Base-by-base conservation (phyloP, 2,113 vertebrate species). In the Ptilorrhoa leucosticta region DNA sequence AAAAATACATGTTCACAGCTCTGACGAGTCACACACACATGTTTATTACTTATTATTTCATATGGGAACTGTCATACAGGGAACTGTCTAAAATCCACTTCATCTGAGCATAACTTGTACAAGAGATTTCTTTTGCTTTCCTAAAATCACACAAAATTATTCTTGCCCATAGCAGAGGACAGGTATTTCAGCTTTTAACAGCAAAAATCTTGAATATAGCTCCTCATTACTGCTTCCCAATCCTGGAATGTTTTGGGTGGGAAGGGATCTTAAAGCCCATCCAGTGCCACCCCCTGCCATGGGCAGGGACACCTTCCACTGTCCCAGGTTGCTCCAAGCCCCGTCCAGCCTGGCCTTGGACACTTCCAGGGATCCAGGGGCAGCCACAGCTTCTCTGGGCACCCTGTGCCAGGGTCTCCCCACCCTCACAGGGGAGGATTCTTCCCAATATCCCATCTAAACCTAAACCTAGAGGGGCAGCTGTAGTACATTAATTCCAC, bases 341-440 rank as follows among this genome's bases (percentile, higher is more conserved):
- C 44, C 2, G 0, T 39, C 72, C 81, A 63, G 0, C n/a, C 48
- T 19, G 27, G 60, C 51, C 37, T n/a, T 1, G 69, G 60, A 0
- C 51, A 73, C 3, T 57, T 0, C 45, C 78, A 82, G 69, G 77
- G 39, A 66, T n/a, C 40, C 73, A 79, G 51, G 33, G 44, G 31
- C 77, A 89, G 58, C 44, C 86, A 1, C 68, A 66, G 51, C 68
- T 64, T 0, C 65, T 71, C 76, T 73, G 77, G 44, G 12, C n/a
- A 76, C 1, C 20, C 44, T 31, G 12, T 39, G 33, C 56, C 56
- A 60, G 56, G 21, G 28, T 35, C 45, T 50, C 13, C 4, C 31
- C 37, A 5, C 15, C 37, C 51, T 58, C 33, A 0, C 45, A 68
- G 61, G 45, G 20, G 47, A 14, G 7, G 40, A 75, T 54, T 7